A percentile compares a stretch with the other conserved stretches of the same genome.
Evolutionary conservation across 1,140 invertebrate species (phyloP).

Genomic region (Matsumurasca onukii): DNA sequence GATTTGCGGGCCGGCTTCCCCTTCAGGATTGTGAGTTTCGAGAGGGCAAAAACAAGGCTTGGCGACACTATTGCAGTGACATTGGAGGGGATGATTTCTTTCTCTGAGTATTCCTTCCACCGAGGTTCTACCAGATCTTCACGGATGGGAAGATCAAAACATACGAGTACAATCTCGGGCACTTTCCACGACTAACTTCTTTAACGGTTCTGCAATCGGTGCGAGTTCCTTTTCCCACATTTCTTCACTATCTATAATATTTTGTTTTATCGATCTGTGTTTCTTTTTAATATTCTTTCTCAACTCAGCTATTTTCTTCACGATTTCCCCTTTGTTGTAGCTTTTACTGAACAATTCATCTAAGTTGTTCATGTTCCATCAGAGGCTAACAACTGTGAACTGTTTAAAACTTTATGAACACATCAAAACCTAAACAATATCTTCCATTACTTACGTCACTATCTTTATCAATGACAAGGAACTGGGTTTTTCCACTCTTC

Average conservation of each 20-base stretch:
- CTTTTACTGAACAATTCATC: conserved; percentile 10
- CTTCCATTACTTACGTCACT: too few relatives aligned
- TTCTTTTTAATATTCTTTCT: conserved; percentile 30
- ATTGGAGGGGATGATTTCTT: too few relatives aligned
- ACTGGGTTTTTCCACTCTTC: conserved; percentile 45
- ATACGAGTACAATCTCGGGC: too few relatives aligned
- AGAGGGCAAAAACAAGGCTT: too few relatives aligned
- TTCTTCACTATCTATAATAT: conserved; percentile 25
- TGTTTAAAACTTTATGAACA: conserved; percentile 9
- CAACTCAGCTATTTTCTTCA: neutral
- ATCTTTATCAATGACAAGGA: conserved; percentile 47
- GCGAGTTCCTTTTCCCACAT: conserved; percentile 29
- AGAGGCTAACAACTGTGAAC: neutral
- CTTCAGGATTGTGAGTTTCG: too few relatives aligned
- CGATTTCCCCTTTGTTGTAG: conserved; percentile 9
- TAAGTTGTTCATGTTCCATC: neutral
- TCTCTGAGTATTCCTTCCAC: too few relatives aligned
- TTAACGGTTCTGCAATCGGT: conserved; percentile 15
- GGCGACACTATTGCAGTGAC: too few relatives aligned
- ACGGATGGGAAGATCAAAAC: too few relatives aligned
- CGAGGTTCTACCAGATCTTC: too few relatives aligned
- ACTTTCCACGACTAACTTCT: too few relatives aligned
- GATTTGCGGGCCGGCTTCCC: too few relatives aligned
- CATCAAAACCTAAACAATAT: conserved; percentile 21
- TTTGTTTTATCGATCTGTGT: conserved; percentile 29